Base-by-base conservation (phyloP, 2,797 vertebrate species). In the Sebastes hopkinsi region DNA sequence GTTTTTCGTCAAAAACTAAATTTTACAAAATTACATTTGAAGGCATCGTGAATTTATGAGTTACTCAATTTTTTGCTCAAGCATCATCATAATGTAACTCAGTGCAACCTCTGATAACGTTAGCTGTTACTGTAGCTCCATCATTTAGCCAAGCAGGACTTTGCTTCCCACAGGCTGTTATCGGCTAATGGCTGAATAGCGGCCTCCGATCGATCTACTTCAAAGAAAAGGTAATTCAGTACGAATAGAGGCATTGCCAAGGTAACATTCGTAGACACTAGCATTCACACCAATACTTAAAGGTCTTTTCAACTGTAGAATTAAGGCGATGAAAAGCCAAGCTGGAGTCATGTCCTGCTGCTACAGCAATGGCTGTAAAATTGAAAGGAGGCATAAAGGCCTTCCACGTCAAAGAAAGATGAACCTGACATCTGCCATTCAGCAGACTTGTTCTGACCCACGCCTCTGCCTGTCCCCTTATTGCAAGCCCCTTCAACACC, bases 391-490 rank as follows among this genome's bases (percentile, higher is more conserved):
- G 62, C 74, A 82, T 65, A 77, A 72, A 79, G 74, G 72, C 78
- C 27, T 42, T 36, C 67, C 25, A 74, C 69, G 82, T 87, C 86
- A 81, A 72, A 83, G 72, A 91, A 68, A 69, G 71, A 89, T 93
- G 80, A 77, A 77, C 89, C 91, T 95, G 81, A 89, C 90, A 89
- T 92, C 75, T 94, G 81, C 85, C 87, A 89, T 86, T 94, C 89
- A 94, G 84, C 79, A 89, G 81, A 91, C 90, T 88, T 72, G 70
- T 59, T 84, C 74, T 86, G 86, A 67, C 75, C 89, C 92, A 84
- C 75, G 88, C 65, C 72, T 83, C 52, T 68, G 79, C 74, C 79
- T 78, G 74, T 86, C 85, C 70, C 67, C 75, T 83, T 77, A 72
- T 36, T 81, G 80, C 77, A 70, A 80, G 75, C 70, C 29, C 56